Base-by-base conservation (phyloP, 2,888 invertebrate species). In the Disparrhopalites patrizii region DNA sequence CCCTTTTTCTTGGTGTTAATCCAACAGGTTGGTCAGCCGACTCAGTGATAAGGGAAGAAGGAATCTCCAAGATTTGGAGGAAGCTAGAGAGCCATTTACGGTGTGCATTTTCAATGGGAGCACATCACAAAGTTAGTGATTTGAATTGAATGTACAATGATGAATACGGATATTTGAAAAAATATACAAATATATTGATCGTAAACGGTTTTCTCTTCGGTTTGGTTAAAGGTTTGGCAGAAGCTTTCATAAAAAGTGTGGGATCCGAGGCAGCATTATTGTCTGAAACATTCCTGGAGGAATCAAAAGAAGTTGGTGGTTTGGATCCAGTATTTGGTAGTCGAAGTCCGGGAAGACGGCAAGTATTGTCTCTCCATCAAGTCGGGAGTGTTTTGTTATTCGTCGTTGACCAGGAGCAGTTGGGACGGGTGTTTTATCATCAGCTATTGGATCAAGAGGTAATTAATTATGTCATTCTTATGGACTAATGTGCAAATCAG, bases 101-200 rank as follows among this genome's bases (percentile, higher is more conserved):
- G 3, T 54, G n/a, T 54, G 54, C 18, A 15, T 23, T n/a, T 54
- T 54, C 18, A 54, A 54, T 54, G 54, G 54, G 10, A 31, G 31
- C 28, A 33, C 31, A 8, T 54, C 54, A 31, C 54, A 54, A 31
- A 31, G 54, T 54, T 8, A 54, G 52, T 23, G 1, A n/a, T 27
- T 27, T 5, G 18, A 10, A 36, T 10, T 36, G n/a, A n/a, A n/a
- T n/a, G n/a, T n/a, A n/a, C n/a, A n/a, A n/a, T n/a, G n/a, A n/a
- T n/a, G n/a, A n/a, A n/a, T n/a, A n/a, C n/a, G n/a, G n/a, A n/a
- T n/a, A n/a, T n/a, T n/a, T n/a, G n/a, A n/a, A n/a, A n/a, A n/a
- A n/a, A n/a, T n/a, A n/a, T n/a, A n/a, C n/a, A n/a, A n/a, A n/a
- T n/a, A n/a, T n/a, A n/a, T n/a, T n/a, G n/a, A n/a, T n/a, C n/a